Base-by-base conservation (phyloP, 2,888 invertebrate genomes). In the Oeneis ivallda region DNA sequence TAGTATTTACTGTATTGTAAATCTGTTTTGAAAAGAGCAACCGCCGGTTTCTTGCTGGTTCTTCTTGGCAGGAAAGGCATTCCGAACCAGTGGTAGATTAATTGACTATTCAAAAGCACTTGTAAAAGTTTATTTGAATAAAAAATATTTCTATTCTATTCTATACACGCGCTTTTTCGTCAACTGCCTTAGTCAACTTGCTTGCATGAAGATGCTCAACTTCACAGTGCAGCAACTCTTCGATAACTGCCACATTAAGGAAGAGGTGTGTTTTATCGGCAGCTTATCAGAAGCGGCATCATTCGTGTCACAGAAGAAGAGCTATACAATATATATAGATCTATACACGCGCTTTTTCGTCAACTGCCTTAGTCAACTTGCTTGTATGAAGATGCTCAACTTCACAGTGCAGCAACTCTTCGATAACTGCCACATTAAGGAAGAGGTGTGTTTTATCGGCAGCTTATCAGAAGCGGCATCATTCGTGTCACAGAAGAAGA, bases 211-310 rank as follows among this genome's bases (percentile, higher is more conserved):
- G 7, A 93, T 92, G 72, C 94, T 96, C 0, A 97, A 97, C 86
- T 98, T 95, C 82, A 93, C 96, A 0, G 95, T 98, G 0, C 97
- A 97, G 83, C 93, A 95, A 71, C 85, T 98, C 0, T 86, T 97
- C 0, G 94, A 94, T 71, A 89, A 94, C 78, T 94, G 95, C 70
- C 84, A 85, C 0, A 91, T 94, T 0, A 96, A 95, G 76, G 93
- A 94, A 71, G 93, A 94, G 92, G 95, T 95, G 26, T 26, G 26
- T 26, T 4, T 26, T 26, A 26, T 26, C 0, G 0, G 26, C 26
- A 4, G 2, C 26, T 26, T 26, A 26, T 5, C 26, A 26, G 26
- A 26, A 26, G 26, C 92, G 94, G 78, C 91, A n/a, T n/a, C n/a
- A n/a, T n/a, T n/a, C n/a, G n/a, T n/a, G n/a, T n/a, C n/a, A n/a